A percentile compares a stretch with the other conserved stretches of the same genome.
These are phyloP conservation scores for Scaptomyza caliginosa DNA, from an alignment of 2,888 invertebrate species.

Conservation along the genomic window DNA sequence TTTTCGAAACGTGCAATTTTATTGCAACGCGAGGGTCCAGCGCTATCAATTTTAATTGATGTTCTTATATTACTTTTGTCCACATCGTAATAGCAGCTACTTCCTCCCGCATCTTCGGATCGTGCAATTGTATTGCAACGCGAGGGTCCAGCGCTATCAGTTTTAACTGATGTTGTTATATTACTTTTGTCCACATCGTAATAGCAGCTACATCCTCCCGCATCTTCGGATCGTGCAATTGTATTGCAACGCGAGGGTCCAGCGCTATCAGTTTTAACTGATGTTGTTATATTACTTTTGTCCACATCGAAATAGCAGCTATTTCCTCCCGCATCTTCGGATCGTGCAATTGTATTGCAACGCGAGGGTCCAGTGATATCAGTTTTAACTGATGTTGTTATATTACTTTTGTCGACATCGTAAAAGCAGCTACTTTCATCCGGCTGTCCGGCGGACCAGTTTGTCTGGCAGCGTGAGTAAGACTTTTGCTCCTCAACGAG, in stretches of 20 bases:
- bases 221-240: neutral
- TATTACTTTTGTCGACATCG: neutral
- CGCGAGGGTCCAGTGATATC: neutral
- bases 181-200: neutral
- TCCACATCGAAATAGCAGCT: neutral
- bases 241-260: neutral
- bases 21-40: neutral
- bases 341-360: neutral
- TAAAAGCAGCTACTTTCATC: neutral
- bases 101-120: neutral
- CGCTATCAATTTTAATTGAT: neutral
- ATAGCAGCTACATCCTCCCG: neutral
- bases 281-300: neutral
- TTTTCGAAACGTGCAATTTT: neutral
- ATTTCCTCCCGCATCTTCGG: neutral
- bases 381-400: neutral
- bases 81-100: neutral
- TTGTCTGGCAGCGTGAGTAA: neutral
- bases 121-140: neutral
- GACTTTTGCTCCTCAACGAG: neutral
- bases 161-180: neutral
- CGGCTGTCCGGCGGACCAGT: too few species aligned
- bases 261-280: neutral
- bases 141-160: neutral
- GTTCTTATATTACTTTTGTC: neutral